These are phyloP conservation scores for Musca vetustissima DNA, from an alignment of 1,140 invertebrate species.

Conservation along the genomic window DNA sequence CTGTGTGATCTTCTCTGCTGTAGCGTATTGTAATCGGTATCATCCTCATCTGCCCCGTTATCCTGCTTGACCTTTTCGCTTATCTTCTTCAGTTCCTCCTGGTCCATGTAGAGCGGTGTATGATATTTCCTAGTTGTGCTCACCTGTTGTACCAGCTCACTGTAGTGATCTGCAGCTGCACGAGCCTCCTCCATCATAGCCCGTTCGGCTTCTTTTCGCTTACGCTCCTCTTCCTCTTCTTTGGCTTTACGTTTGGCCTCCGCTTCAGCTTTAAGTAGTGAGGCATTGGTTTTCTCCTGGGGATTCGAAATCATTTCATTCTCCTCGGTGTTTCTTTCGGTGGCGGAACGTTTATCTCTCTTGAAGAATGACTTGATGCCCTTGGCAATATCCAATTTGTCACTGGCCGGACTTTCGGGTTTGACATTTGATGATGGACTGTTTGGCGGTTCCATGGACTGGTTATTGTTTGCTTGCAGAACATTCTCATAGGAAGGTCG, in stretches of 20 bases:
- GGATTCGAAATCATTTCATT: slow-evolving; percentile 40
- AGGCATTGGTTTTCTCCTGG: slow-evolving; percentile 44
- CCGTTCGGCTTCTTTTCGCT: slow-evolving; percentile 41
- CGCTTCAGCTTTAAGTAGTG: slow-evolving; percentile 41
- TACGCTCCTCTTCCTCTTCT: slow-evolving; percentile 45
- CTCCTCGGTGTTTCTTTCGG: slow-evolving; percentile 49
- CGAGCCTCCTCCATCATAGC: slow-evolving; percentile 63
- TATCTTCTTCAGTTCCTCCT: slow-evolving; percentile 65
- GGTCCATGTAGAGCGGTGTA: slow-evolving; percentile 62
- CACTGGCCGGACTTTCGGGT: neutral
- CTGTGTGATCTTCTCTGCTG: slow-evolving; percentile 36
- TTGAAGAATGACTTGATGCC: slow-evolving; percentile 52
- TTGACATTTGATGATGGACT: neutral
- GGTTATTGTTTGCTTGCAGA: slow-evolving; percentile 34
- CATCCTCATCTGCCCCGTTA: slow-evolving; percentile 19
- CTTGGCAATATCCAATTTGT: slow-evolving; percentile 42
- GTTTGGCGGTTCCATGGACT: neutral
- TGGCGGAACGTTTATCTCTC: slow-evolving; percentile 44
- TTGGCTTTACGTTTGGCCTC: slow-evolving; percentile 43
- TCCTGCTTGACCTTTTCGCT: slow-evolving; percentile 55
- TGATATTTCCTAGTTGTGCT: slow-evolving; percentile 60
- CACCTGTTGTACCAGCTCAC: slow-evolving; percentile 74
- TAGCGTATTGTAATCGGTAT: slow-evolving; percentile 30
- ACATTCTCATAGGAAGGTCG: slow-evolving; percentile 55
- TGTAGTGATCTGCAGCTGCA: slow-evolving; percentile 77